Conservation (phyloP, 1,140 invertebrate genomes). For the Probaryconus sp. region DNA sequence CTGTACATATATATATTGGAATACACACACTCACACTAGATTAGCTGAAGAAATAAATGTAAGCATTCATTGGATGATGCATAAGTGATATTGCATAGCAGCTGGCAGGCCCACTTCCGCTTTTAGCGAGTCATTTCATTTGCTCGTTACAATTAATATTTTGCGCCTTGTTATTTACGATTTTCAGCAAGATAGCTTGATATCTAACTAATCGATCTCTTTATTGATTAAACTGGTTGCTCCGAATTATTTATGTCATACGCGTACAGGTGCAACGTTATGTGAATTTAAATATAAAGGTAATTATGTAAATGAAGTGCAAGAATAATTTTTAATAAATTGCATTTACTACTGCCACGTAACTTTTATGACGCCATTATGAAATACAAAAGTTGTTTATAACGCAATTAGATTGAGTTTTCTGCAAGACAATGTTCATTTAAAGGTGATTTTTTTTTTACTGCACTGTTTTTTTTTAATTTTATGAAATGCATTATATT, state of each 20-base stretch:
- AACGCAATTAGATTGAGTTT: slow-evolving; percentile 15
- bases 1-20: too few species aligned
- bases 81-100: slow-evolving; percentile 8
- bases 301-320: slow-evolving; percentile 28
- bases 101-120: slow-evolving; percentile 18
- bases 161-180: slow-evolving; percentile 22
- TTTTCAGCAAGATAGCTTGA: slow-evolving; percentile 12
- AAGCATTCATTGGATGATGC: slow-evolving; percentile 3
- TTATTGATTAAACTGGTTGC: slow-evolving; percentile 39
- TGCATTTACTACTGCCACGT: neutral
- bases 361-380: slow-evolving; percentile 19
- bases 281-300: slow-evolving; percentile 29
- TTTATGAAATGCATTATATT: neutral
- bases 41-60: neutral
- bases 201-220: slow-evolving; percentile 34
- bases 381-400: slow-evolving; percentile 24
- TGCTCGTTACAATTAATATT: slow-evolving; percentile 46
- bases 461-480: too few species aligned
- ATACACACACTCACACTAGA: neutral
- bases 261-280: slow-evolving; percentile 9
- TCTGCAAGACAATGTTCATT: slow-evolving; percentile 13
- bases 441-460: slow-evolving; percentile 4
- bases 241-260: slow-evolving; percentile 33
- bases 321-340: slow-evolving; percentile 26
- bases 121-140: slow-evolving; percentile 19